Percentiles rank a stretch among this genome's conserved stretches.
Evolutionary conservation across 1,140 invertebrate genomes (phyloP).

Genomic region (Gonatopus flavifemur): DNA sequence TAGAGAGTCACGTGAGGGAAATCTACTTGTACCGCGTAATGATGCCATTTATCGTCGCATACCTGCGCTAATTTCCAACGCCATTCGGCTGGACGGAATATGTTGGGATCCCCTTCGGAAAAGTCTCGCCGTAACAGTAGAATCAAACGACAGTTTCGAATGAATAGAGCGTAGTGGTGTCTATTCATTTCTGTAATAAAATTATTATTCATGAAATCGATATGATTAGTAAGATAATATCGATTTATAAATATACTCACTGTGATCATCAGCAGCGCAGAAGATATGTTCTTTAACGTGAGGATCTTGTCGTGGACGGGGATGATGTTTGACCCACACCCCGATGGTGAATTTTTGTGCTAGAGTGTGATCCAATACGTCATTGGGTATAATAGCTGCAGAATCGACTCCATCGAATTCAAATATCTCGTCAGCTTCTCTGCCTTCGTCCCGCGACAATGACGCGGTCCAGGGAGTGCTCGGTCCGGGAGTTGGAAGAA

Average conservation of each 20-base stretch:
- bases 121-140: slow-evolving; percentile 90
- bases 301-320: slow-evolving; percentile 72
- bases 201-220: slow-evolving; percentile 12
- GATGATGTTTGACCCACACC: slow-evolving; percentile 89
- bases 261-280: slow-evolving; percentile 95
- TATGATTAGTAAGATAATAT: not conserved
- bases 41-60: slow-evolving; percentile 98
- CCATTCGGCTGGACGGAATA: slow-evolving; percentile 97
- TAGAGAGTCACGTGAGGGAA: slow-evolving; percentile 87
- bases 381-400: slow-evolving; percentile 80
- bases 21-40: slow-evolving; percentile 90
- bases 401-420: slow-evolving; percentile 88
- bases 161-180: slow-evolving; percentile 96
- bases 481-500: slow-evolving; percentile 82
- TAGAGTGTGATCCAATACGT: slow-evolving; percentile 73
- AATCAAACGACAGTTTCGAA: slow-evolving; percentile 94
- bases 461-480: slow-evolving; percentile 84
- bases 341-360: slow-evolving; percentile 84
- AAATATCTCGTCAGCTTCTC: slow-evolving; percentile 88
- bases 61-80: slow-evolving; percentile 89
- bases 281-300: slow-evolving; percentile 93
- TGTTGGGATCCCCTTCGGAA: slow-evolving; percentile 88
- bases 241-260: slow-evolving; percentile 62
- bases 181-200: slow-evolving; percentile 87
- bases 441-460: slow-evolving; percentile 86